Conservation (phyloP, 2,797 vertebrate species). For the Erithacus rubecula region DNA sequence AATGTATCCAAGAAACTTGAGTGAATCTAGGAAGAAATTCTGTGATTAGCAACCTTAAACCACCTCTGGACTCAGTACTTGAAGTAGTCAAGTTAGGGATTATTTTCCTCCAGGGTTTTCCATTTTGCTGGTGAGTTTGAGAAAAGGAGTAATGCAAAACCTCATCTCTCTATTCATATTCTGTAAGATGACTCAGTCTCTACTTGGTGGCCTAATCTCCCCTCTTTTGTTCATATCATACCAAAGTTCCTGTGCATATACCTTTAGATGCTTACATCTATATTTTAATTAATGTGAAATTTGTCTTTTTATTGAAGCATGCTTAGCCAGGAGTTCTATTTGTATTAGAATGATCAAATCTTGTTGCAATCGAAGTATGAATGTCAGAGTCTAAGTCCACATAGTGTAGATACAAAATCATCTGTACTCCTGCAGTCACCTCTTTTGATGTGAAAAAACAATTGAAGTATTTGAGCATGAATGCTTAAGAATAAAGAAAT, state of each 20-base stretch:
- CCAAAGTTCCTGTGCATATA: accelerated
- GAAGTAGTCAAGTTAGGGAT: background rate
- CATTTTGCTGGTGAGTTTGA: background rate
- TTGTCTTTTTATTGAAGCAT: background rate
- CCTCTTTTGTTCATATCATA: background rate
- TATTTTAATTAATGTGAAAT: background rate
- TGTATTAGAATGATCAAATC: background rate
- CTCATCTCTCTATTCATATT: background rate
- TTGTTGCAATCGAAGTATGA: background rate
- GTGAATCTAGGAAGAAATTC: background rate
- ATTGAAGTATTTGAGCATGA: background rate
- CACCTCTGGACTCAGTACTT: background rate
- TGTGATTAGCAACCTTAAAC: background rate
- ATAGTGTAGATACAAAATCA: background rate
- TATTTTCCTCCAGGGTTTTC: background rate
- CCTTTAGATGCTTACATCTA: background rate
- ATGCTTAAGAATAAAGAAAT: background rate
- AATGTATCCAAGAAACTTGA: background rate
- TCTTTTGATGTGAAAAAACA: background rate
- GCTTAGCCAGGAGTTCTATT: background rate
- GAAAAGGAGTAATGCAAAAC: background rate
- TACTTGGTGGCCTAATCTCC: background rate
- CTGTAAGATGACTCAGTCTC: background rate
- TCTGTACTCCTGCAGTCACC: background rate
- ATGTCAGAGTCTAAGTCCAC: background rate